Percentiles rank a stretch among this genome's conserved stretches.
Evolutionary conservation across 2,113 vertebrate genomes (phyloP).

Genomic region (Anser brachyrhynchus): DNA sequence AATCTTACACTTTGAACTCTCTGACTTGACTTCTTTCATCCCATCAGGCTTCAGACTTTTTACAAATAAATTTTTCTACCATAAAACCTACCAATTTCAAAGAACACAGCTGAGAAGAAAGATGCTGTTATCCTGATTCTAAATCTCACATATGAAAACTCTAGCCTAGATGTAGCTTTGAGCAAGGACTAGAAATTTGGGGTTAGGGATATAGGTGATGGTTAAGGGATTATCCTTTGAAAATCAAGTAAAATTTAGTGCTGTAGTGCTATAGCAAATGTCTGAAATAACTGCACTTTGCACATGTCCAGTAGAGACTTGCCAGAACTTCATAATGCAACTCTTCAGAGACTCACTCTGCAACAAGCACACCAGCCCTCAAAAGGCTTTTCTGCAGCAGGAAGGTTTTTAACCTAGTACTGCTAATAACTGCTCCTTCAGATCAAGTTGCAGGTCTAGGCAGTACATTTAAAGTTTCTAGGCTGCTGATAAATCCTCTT

Average conservation of each 20-base stretch:
- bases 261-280: not conserved
- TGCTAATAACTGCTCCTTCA: not conserved
- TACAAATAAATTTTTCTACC: not conserved
- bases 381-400: not conserved
- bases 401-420: not conserved
- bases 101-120: not conserved
- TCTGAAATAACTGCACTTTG: not conserved
- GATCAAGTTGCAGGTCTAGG: not conserved
- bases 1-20: not conserved
- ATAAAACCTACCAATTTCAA: not conserved
- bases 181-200: not conserved
- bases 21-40: not conserved
- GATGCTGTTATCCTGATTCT: not conserved
- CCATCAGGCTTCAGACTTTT: not conserved
- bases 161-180: not conserved
- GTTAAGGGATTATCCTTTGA: not conserved
- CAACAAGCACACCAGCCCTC: not conserved
- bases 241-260: not conserved
- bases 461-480: not conserved
- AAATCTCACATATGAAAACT: not conserved
- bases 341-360: not conserved
- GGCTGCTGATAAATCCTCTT: not conserved
- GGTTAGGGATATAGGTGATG: not conserved
- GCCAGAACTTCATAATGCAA: not conserved
- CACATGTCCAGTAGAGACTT: not conserved